Base-by-base conservation (phyloP, 2,113 vertebrate genomes). In the Erinaceus europaeus region DNA sequence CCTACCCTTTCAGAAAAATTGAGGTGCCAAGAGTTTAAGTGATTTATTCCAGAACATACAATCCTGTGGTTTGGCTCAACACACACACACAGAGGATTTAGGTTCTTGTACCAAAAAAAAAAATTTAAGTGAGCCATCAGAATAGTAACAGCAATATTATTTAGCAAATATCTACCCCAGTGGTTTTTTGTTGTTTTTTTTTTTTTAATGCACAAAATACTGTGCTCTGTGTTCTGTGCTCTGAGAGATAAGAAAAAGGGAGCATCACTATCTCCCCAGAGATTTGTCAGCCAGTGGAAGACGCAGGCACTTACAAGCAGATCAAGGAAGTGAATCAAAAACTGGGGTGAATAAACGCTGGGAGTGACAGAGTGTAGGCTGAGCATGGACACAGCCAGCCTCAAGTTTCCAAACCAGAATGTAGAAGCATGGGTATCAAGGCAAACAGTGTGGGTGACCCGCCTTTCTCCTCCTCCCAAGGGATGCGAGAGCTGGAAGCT, bases 331-430 rank as follows among this genome's bases (percentile, higher is more conserved):
- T 14, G 46, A 83, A 46, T 55, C n/a, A 59, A 59, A 80, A 78
- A 9, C 68, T 4, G 18, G 34, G 38, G 23, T 84, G 79, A 38
- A 75, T 25, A 5, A 34, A 14, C 13, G 21, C 62, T 2, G 14
- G 79, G 61, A 68, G 52, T n/a, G 64, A 75, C 67, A 42, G 27
- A 59, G 27, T 61, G 69, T 64, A 62, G 78, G 73, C 74, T 78
- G 59, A 62, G 57, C 50, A 0, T 69, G 81, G 76, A 90, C 90
- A 76, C 40, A 52, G 57, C 36, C 65, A 59, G 76, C 27, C 59
- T 62, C 46, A 62, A 86, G 75, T 88, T 91, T 84, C 83, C 89
- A 82, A 88, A 89, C 79, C 57, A 14, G 74, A 86, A 57, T 42
- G n/a, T 5, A 52, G 69, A 55, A 90, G 65, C 1, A 18, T 85